Percentiles rank a stretch among this genome's conserved stretches.
Evolutionary conservation across 2,797 vertebrate species (phyloP).

Genomic region (Sebastes variabilis): DNA sequence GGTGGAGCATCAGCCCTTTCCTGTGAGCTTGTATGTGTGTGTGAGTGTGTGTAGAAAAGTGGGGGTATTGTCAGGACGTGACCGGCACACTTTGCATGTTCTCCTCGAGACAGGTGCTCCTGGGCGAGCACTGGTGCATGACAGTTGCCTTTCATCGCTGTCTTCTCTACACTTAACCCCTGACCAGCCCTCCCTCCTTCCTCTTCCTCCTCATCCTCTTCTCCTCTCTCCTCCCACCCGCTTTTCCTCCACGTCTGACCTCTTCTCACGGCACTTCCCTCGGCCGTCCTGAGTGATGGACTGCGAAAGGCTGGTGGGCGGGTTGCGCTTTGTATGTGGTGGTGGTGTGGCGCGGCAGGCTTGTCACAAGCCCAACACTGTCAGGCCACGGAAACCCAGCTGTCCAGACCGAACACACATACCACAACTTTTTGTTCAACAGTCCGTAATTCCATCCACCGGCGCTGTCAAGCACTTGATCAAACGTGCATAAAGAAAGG

Average conservation of each 20-base stretch:
- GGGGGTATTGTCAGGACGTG: slow-evolving; percentile 86
- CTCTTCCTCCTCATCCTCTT: slow-evolving; percentile 52
- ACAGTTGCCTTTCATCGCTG: slow-evolving; percentile 98
- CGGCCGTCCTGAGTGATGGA: slow-evolving; percentile 87
- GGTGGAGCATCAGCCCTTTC: slow-evolving; percentile 89
- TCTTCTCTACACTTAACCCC: slow-evolving; percentile 95
- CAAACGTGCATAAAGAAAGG: slow-evolving; percentile 88
- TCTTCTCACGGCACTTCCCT: slow-evolving; percentile 70
- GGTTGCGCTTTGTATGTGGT: slow-evolving; percentile 40
- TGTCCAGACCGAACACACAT: slow-evolving; percentile 74
- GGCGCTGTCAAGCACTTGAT: slow-evolving; percentile 90
- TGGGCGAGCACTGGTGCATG: slow-evolving; percentile 92
- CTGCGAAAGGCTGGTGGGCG: slow-evolving; percentile 80
- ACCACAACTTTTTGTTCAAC: slow-evolving; percentile 88
- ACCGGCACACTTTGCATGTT: slow-evolving; percentile 91
- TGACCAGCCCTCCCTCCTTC: slow-evolving; percentile 84
- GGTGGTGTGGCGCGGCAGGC: slow-evolving; percentile 82
- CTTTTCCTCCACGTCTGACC: slow-evolving; percentile 68
- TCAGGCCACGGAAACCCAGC: slow-evolving; percentile 84
- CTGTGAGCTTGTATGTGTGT: slow-evolving; percentile 77
- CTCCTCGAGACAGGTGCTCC: slow-evolving; percentile 89
- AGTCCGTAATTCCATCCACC: slow-evolving; percentile 91
- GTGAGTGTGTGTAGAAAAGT: slow-evolving; percentile 53
- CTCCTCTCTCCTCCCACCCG: slow-evolving; percentile 51
- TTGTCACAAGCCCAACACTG: slow-evolving; percentile 90